Evolutionary conservation across 2,113 vertebrate species (phyloP), one percentile per base, ranked within the genome.

Genomic region (Channa argus): DNA sequence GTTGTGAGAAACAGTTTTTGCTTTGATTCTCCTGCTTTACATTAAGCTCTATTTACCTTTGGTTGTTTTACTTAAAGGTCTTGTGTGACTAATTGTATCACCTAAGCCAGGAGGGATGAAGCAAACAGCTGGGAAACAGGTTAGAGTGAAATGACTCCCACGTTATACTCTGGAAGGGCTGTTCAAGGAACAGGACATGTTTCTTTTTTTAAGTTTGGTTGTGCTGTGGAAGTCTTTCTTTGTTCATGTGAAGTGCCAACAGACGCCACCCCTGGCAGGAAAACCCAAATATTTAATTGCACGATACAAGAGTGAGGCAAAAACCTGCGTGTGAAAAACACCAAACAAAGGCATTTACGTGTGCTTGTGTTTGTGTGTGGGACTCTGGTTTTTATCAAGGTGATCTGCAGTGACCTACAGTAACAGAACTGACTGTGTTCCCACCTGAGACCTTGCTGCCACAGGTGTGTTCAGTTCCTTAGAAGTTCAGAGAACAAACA

Each of bases 371-470:
- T 61, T 63, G 53, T 46, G n/a, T 59, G 14, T 46, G 34, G 3
- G 11, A n/a, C 24, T 24, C 15, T 9, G 38, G 2, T 65, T 53
- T 71, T 58, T 59, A 76, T 82, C 70, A 53, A 52, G 38, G 24
- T 62, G 49, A 86, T 74, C 60, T 59, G 63, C 54, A 24, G 6
- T 77, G 43, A 77, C 81, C 69, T 59, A 45, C 64, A 69, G n/a
- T n/a, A 44, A 74, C 72, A 72, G 68, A 77, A 38, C 61, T 80
- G 45, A 70, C 63, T 70, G 64, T 84, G 76, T 90, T 89, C 86
- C 88, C 92, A 89, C 85, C 74, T 86, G 92, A 86, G 89, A 88
- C 82, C 71, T 81, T 45, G 54, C 64, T 61, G 68, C 55, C 80
- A 78, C 70, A 85, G 88, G 90, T 90, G 88, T 77, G 87, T 86